Base-by-base conservation (phyloP, 1,140 invertebrate species). In the Bombus polaris region DNA sequence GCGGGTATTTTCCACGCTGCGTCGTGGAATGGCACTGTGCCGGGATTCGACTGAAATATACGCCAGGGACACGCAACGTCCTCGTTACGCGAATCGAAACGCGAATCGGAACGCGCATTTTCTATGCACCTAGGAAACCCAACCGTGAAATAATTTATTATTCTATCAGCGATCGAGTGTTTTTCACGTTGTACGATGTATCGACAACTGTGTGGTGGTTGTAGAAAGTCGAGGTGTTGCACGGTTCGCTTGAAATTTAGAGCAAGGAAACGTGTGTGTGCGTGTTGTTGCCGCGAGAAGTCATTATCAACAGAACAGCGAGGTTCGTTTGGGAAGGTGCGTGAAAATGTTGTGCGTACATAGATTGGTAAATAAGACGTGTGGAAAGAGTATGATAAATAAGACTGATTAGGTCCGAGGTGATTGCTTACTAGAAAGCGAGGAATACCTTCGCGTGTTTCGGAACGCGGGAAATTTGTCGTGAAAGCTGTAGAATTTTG, bases 221-320 rank as follows among this genome's bases (percentile, higher is more conserved):
- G 44, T 80, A 53, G 78, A 80, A 80, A 80, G 78, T 35, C 3
- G 65, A 8, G 6, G 65, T 9, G 53, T 53, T 70, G n/a, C 44
- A 53, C 42, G 42, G 65, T 53, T 80, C 65, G 78, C 32, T 79
- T 25, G 77, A 65, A 68, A 79, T 79, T 79, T 68, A 39, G 77
- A 79, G 32, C 77, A 37, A 25, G 25, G 39, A 13, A 9, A 5
- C n/a, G 59, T 6, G 37, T 8, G 47, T 18, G 35, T 12, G 53
- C n/a, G 53, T 8, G 25, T 53, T 32, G 15, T 28, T 44, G n/a
- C 6, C 18, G 42, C 22, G 22, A 32, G 47, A 47, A 66, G n/a
- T 79, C n/a, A 68, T 68, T 68, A 68, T 37, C n/a, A n/a, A 3
- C 13, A 13, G 4, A n/a, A 18, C 1, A 18, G 15, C 10, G 42